phyloP scores from a whole-genome alignment of 1,140 invertebrate genomes.

The Bombus fervidus region DNA sequence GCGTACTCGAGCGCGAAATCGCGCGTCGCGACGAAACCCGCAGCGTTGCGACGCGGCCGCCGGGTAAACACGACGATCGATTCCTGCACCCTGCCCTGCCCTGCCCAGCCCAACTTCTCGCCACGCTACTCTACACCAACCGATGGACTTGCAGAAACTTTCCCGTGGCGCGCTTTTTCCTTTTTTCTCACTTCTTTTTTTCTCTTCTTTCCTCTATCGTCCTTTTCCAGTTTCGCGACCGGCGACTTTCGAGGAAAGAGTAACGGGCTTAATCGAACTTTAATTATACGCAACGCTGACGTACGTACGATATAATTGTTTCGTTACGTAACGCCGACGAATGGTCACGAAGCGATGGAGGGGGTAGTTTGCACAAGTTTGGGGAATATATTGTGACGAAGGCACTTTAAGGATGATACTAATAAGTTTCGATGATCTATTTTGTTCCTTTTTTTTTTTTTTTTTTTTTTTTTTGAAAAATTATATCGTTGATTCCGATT shows the following conservation, averaged over 20 bases:
- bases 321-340: background rate
- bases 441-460: too few relatives aligned
- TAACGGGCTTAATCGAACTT: background rate
- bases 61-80: conserved; percentile 69
- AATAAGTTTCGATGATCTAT: background rate
- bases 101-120: conserved; percentile 30
- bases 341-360: background rate
- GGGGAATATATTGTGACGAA: background rate
- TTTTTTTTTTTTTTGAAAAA: background rate
- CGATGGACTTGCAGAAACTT: background rate
- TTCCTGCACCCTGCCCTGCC: conserved; percentile 55
- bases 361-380: background rate
- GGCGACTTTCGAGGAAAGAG: background rate
- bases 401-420: background rate
- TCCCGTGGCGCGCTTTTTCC: background rate
- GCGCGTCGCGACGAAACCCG: conserved; percentile 47
- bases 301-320: background rate
- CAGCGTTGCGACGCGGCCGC: conserved; percentile 63
- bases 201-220: background rate
- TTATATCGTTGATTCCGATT: background rate
- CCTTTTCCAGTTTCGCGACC: background rate
- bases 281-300: conserved; percentile 7
- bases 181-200: too few relatives aligned
- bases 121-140: conserved; percentile 9
- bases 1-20: conserved; percentile 68